Evolutionary conservation across 2,888 invertebrate genomes (phyloP), one percentile per base, ranked within the genome.

Genomic region (Oligia latruncula): DNA sequence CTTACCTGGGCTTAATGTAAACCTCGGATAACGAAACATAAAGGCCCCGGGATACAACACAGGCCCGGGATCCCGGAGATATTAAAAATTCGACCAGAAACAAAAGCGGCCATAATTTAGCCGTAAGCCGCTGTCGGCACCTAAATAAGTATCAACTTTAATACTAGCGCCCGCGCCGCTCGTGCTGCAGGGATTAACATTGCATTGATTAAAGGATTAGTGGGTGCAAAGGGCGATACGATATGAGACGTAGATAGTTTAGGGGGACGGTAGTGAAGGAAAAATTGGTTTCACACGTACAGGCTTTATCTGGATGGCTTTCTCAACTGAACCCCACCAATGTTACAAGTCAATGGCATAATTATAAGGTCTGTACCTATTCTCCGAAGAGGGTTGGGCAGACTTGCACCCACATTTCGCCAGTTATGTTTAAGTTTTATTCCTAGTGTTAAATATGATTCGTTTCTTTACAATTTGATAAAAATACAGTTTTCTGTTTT

Each of bases 51-150:
- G 80, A 88, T 87, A 90, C 90, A 87, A 82, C 87, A 89, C 88
- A 81, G 84, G 82, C 83, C 29, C 81, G 70, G 72, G 71, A 83
- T 85, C 79, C 86, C 49, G 80, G 80, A 82, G 82, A 91, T 92
- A 92, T 92, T 92, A 92, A 92, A 92, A 92, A 90, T 88, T 88
- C 87, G 87, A 86, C 85, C 81, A 80, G 81, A 88, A 91, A 92
- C 92, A 92, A 92, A 91, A 90, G 91, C 88, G 83, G 46, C 76
- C 86, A 87, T 88, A 87, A 88, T 89, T 90, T 86, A n/a, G 62
- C 70, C 71, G 80, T 90, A 90, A 90, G 86, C 90, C 86, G 79
- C 83, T 82, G 85, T 80, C 83, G 80, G 75, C 81, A 74, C 85
- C 90, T 84, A 88, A 88, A 89, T 87, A 86, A 90, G 88, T 86